Conservation (phyloP, 2,113 vertebrate genomes). For the Fulmarus glacialis region DNA sequence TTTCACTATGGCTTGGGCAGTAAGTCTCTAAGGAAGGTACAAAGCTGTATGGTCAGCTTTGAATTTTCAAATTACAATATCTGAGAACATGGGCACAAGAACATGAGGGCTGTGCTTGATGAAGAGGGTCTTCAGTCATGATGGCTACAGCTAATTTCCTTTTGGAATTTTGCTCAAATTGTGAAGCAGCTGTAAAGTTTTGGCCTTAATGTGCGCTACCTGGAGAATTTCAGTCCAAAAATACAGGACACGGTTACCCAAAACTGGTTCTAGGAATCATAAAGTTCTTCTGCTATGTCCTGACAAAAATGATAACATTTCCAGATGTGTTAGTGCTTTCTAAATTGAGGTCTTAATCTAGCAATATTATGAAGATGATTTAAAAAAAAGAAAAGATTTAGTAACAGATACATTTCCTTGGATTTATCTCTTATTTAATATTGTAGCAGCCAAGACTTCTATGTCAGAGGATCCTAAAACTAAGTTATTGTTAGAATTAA, state of each 20-base stretch:
- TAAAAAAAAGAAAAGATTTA: not conserved
- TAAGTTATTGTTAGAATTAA: constrained; percentile 49
- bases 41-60: not conserved
- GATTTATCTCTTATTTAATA: constrained; percentile 40
- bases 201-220: not conserved
- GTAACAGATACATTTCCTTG: not conserved
- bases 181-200: not conserved
- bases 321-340: not conserved
- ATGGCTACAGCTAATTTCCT: not conserved
- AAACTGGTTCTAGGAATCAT: not conserved
- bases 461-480: constrained; percentile 37
- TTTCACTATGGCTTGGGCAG: not conserved
- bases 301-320: not conserved
- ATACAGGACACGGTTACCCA: not conserved
- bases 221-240: not conserved
- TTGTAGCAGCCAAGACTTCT: not conserved
- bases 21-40: not conserved
- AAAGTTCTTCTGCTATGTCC: not conserved
- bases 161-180: not conserved
- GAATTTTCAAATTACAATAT: not conserved
- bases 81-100: not conserved
- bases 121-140: not conserved
- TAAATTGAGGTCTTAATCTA: constrained; percentile 10
- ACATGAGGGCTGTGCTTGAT: not conserved
- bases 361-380: not conserved